Conservation (phyloP, 1,140 invertebrate species). For the Galendromus occidentalis region DNA sequence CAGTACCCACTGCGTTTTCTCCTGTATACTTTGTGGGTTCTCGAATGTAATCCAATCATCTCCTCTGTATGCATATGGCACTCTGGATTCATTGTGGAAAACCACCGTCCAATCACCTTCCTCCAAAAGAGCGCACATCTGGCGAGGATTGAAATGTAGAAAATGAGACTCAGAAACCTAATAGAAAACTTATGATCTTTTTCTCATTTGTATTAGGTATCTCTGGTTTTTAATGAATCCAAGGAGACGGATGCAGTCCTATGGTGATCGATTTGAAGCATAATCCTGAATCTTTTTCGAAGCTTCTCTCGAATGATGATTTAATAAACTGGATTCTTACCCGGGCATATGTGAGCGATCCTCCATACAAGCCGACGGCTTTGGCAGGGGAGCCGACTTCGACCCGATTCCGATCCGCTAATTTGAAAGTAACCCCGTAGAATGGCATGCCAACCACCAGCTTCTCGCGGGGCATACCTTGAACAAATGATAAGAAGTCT, state of each 20-base stretch:
- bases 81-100: slow-evolving; percentile 44
- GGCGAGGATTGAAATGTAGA: too few relatives aligned
- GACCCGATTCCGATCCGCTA: slow-evolving; percentile 44
- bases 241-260: too few relatives aligned
- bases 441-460: slow-evolving; percentile 69
- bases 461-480: slow-evolving; percentile 53
- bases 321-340: not conserved
- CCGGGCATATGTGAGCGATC: slow-evolving; percentile 29
- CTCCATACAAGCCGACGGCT: slow-evolving; percentile 41
- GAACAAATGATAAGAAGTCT: slow-evolving; percentile 12
- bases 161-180: too few relatives aligned
- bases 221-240: too few relatives aligned
- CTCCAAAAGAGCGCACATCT: slow-evolving; percentile 15
- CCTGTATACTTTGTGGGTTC: slow-evolving; percentile 44
- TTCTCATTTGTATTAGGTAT: too few relatives aligned
- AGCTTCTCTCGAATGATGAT: not conserved
- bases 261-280: too few relatives aligned
- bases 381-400: slow-evolving; percentile 45
- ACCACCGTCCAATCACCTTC: slow-evolving; percentile 21
- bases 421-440: slow-evolving; percentile 60
- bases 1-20: slow-evolving; percentile 37
- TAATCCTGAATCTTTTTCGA: too few relatives aligned
- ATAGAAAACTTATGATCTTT: too few relatives aligned
- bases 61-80: slow-evolving; percentile 51
- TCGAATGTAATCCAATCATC: slow-evolving; percentile 78